Evolutionary conservation across 2,113 vertebrate genomes (phyloP), one percentile per base, ranked within the genome.

Genomic region (Hippoglossus stenolepis): DNA sequence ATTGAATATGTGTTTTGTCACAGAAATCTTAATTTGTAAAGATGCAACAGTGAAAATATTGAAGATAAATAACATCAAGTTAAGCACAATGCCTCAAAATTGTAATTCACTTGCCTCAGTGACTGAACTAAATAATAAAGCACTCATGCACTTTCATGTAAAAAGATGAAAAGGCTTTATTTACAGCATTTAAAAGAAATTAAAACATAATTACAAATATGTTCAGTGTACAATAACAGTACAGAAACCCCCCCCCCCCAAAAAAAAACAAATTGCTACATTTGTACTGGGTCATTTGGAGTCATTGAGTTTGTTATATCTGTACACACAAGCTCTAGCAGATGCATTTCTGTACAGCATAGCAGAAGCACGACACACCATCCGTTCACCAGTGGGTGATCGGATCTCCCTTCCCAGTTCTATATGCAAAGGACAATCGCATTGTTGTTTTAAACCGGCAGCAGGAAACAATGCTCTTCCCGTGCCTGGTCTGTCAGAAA

Each of bases 191-290:
- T 65, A 10, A 95, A 97, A 96, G 95, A 93, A 96, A 95, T 94
- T 94, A 94, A 31, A 31, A 15, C 2, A 73, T 75, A 31, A 92
- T 95, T 95, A 95, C 96, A 97, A 20, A 94, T 91, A 93, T 94
- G 18, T 96, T 96, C 97, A 98, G 96, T 97, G 95, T 95, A 95
- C 92, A 95, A 94, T 94, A 94, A 91, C 21, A 86, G 82, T 89
- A 84, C 68, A 43, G 40, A 77, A 70, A 6, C 31, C 28, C 28
- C 28, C 5, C 31, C 28, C 5, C 28, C 31, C 28, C 28, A 28
- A 5, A 79, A 68, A 80, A 77, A 49, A 31, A 18, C 23, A 14
- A 43, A 76, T 71, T 94, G 97, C 97, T 98, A 98, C 97, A 97
- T 92, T 79, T 90, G 90, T 1, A 95, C 97, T 97, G 96, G 97